Evolutionary conservation across 2,113 vertebrate species (phyloP).

Genomic region (Poeciliopsis prolifica): DNA sequence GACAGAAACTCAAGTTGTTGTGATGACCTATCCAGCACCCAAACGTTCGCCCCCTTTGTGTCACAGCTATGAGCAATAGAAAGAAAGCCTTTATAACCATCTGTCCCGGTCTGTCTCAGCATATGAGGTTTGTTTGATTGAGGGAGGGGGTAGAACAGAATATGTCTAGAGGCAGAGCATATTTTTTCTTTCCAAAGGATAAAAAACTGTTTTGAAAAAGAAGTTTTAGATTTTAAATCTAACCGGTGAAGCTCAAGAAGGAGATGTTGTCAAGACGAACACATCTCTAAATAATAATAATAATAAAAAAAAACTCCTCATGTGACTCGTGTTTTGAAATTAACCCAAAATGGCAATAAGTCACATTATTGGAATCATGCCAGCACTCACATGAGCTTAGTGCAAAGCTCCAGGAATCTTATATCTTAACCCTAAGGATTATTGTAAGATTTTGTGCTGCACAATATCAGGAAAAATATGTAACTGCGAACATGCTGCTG

Average conservation of each 20-base stretch:
- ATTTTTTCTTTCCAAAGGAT: not conserved
- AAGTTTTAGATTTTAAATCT: not conserved
- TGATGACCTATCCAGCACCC: constrained; percentile 21
- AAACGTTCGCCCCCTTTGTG: constrained; percentile 34
- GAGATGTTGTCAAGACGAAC: not conserved
- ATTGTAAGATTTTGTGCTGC: too few relatives aligned
- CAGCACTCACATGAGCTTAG: too few relatives aligned
- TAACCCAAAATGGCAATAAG: not conserved
- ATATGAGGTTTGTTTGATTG: constrained; percentile 58
- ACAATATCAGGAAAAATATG: too few relatives aligned
- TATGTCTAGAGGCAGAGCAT: constrained; percentile 14
- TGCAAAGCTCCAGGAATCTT: too few relatives aligned
- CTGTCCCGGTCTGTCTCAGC: constrained; percentile 59
- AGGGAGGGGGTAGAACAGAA: constrained; percentile 44
- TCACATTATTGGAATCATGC: too few relatives aligned
- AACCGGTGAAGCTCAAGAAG: not conserved
- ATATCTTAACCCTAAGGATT: too few relatives aligned
- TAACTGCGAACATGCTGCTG: too few relatives aligned
- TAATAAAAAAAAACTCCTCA: too few relatives aligned
- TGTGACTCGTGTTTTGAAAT: not conserved
- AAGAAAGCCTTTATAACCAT: constrained; percentile 49
- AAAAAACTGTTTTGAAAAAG: not conserved
- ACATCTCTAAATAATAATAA: not conserved
- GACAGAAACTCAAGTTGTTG: constrained; percentile 46
- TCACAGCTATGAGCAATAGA: constrained; percentile 53